Evolutionary conservation across 1,140 invertebrate species (phyloP), one percentile per base, ranked within the genome.

Genomic region (Plectrocnemia conspersa): DNA sequence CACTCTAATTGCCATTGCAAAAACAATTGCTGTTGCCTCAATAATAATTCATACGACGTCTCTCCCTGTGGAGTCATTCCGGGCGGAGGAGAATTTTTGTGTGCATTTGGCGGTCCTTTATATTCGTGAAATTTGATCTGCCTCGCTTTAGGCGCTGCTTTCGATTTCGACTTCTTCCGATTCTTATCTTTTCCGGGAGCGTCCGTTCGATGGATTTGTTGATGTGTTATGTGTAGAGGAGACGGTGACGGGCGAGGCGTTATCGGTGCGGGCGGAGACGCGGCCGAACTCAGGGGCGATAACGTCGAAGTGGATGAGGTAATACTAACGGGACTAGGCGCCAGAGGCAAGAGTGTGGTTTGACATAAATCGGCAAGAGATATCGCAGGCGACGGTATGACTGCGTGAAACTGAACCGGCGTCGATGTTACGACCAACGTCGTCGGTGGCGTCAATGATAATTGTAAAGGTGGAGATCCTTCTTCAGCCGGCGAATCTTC

Each of bases 81-180:
- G 36, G 78, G 75, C 19, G 73, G 74, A 1, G 73, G 71, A 1
- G 77, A 76, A 25, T 79, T 78, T 63, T 92, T 88, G 65, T 93
- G 82, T 16, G 89, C 89, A 74, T 88, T 96, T 49, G 93, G 92
- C 32, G 94, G 94, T 46, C 93, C 93, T 79, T 97, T 97, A 71
- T 98, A 97, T 70, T 98, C 95, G 70, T 98, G 94, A 73, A 98
- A 98, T 77, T 98, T 98, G 55, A 97, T 95, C 33, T 87, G 91
- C 54, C 91, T 83, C 1, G 91, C 83, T 69, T 97, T 97, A 0
- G 84, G 81, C 54, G 83, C 77, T 40, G 85, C 84, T 69, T 91
- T 93, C 22, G 83, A 84, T 73, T 96, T 95, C n/a, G 81, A 85
- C 70, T 95, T 95, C 72, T 94, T 94, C 35, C 86, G 75, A 64